phyloP scores from a whole-genome alignment of 2,113 vertebrate species.

The Bos indicus region DNA sequence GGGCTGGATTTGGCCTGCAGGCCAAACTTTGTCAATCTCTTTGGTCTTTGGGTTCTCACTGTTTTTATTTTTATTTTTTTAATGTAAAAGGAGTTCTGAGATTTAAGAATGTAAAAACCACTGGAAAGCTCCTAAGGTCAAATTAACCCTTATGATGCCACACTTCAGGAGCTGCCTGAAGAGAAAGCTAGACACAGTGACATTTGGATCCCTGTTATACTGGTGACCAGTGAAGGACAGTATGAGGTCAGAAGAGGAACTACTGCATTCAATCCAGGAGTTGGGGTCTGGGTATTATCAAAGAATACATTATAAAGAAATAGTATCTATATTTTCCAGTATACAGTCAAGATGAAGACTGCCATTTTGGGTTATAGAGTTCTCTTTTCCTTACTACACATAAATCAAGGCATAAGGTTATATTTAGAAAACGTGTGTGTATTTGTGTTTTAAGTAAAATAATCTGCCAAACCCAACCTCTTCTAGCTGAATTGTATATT shows the following conservation, averaged over 20 bases:
- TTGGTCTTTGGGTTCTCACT: background rate
- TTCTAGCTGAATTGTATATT: background rate
- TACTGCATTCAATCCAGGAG: too few species aligned
- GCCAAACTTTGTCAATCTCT: background rate
- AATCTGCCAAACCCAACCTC: background rate
- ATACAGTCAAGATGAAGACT: background rate
- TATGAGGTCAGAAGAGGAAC: background rate
- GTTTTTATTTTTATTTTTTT: background rate
- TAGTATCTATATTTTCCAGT: background rate
- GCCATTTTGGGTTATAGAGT: background rate
- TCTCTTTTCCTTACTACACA: background rate
- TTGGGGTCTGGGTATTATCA: background rate
- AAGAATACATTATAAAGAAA: background rate
- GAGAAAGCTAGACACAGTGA: background rate
- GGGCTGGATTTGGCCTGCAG: background rate
- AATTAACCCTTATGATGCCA: background rate
- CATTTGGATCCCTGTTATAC: background rate
- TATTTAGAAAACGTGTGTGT: background rate
- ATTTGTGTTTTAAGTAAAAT: background rate
- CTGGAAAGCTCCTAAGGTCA: background rate
- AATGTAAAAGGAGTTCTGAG: background rate
- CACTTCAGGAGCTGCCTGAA: background rate
- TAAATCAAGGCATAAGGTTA: background rate
- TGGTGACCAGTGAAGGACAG: background rate
- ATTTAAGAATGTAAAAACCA: background rate